Evolutionary conservation across 1,140 invertebrate genomes (phyloP).

Genomic region (Heliconius hermathena): DNA sequence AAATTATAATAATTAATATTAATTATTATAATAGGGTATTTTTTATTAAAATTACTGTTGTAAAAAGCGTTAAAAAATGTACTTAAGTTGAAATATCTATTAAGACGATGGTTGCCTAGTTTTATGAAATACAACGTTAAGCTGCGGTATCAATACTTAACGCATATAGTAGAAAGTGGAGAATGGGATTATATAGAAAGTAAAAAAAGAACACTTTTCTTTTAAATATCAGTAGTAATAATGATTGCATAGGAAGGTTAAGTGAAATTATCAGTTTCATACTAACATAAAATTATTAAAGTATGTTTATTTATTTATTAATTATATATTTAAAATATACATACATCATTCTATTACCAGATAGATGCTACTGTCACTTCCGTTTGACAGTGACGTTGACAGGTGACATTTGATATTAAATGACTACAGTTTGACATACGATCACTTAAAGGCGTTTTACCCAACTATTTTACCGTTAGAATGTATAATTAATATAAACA

Average conservation of each 20-base stretch:
- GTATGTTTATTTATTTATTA: not conserved
- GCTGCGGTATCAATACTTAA: not conserved
- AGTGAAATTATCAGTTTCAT: not conserved
- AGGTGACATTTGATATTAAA: not conserved
- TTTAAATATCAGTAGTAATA: not conserved
- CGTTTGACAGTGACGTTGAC: not conserved
- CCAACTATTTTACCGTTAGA: not conserved
- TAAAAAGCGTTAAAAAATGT: no score
- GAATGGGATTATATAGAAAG: not conserved
- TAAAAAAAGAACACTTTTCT: not conserved
- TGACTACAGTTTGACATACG: not conserved
- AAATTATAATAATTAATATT: no score
- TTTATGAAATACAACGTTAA: not conserved
- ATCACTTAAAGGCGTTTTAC: not conserved
- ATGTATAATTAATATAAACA: not conserved
- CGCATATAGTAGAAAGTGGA: not conserved
- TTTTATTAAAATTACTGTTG: no score
- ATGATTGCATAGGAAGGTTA: not conserved
- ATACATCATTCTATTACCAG: not conserved
- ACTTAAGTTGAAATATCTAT: no score
- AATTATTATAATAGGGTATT: no score
- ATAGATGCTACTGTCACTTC: not conserved
- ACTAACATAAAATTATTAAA: not conserved
- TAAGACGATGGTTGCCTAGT: not conserved
- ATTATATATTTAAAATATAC: not conserved